A percentile compares a stretch with the other conserved stretches of the same genome.
Evolutionary conservation across 2,113 vertebrate genomes (phyloP).

Genomic region (Neoarius graeffei): DNA sequence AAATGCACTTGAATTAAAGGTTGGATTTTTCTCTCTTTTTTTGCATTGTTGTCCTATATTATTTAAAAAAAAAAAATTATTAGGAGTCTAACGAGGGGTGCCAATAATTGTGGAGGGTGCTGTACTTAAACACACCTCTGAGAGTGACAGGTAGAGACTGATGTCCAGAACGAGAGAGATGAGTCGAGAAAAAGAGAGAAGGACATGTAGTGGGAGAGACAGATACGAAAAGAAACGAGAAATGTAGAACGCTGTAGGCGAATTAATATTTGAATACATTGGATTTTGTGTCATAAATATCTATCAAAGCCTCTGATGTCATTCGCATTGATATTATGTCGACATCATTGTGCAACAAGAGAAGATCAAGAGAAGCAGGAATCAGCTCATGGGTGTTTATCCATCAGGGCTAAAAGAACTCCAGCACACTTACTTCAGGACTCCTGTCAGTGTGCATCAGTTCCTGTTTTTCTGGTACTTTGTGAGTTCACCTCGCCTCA

Average conservation of each 20-base stretch:
- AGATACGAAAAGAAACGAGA: background rate
- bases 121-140: background rate
- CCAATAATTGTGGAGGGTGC: no score
- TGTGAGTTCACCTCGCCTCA: background rate
- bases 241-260: no score
- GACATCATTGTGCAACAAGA: background rate
- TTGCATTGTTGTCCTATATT: no score
- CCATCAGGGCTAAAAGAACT: background rate
- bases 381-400: background rate
- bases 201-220: background rate
- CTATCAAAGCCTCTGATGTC: no score
- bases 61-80: no score
- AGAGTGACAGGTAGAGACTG: background rate
- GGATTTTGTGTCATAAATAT: no score
- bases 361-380: background rate
- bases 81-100: no score
- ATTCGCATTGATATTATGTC: no score
- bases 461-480: no score
- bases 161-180: background rate
- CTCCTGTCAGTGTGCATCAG: background rate
- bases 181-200: background rate
- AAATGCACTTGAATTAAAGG: no score
- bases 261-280: no score
- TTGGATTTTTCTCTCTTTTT: no score
- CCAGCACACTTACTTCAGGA: background rate